Evolutionary conservation across 2,797 vertebrate species (phyloP).

Genomic region (Neopelma chrysocephalum): DNA sequence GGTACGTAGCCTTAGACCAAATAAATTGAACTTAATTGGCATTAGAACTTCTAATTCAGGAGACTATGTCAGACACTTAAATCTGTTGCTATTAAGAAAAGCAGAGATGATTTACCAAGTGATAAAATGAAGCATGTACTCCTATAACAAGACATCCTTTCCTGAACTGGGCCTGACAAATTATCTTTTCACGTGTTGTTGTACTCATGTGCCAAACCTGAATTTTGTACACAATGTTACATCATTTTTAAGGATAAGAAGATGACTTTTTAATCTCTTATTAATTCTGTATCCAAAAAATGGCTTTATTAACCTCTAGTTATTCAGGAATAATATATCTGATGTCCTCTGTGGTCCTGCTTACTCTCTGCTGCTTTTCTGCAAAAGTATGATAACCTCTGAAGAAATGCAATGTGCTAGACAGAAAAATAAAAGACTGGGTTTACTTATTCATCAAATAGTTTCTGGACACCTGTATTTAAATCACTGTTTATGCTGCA

Average conservation of each 20-base stretch:
- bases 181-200: not conserved
- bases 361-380: conserved; percentile 29
- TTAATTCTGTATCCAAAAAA: conserved; percentile 25
- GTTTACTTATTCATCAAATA: not conserved
- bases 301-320: conserved; percentile 15
- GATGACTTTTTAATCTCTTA: conserved; percentile 1
- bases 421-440: not conserved
- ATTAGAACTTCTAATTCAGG: not conserved
- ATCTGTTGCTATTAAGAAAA: not conserved
- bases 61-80: not conserved
- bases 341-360: not conserved
- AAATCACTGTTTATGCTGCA: not conserved
- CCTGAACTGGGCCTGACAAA: not conserved
- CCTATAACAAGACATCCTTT: not conserved
- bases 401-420: not conserved
- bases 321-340: conserved; percentile 20
- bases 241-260: not conserved
- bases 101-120: not conserved
- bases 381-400: not conserved
- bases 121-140: not conserved
- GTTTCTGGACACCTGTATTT: not conserved
- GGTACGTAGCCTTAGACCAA: not conserved
- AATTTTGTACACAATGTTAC: not conserved
- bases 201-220: not conserved
- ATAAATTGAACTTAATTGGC: not conserved